phyloP scores from a whole-genome alignment of 2,113 vertebrate genomes.

The Holacanthus passer region DNA sequence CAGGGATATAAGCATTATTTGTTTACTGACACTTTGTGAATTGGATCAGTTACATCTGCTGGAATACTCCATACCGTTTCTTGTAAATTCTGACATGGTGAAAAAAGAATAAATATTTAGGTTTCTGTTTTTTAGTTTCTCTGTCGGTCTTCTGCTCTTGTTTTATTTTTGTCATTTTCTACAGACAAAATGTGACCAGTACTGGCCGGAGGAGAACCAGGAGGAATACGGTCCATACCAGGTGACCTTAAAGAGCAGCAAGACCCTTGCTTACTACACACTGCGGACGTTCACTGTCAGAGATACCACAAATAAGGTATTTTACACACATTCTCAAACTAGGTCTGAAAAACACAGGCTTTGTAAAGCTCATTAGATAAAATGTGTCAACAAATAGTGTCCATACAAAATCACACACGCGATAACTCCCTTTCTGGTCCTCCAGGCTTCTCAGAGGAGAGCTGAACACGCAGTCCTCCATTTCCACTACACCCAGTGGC shows the following conservation, averaged over 20 bases:
- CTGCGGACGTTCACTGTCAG: constrained; percentile 91
- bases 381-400: too few relatives aligned
- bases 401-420: background rate
- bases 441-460: constrained; percentile 90
- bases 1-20: background rate
- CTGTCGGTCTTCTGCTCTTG: background rate
- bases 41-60: background rate
- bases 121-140: too few relatives aligned
- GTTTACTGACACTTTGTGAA: background rate
- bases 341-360: background rate
- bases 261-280: constrained; percentile 93
- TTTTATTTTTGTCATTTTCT: background rate
- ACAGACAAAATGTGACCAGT: constrained; percentile 98
- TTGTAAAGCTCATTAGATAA: background rate
- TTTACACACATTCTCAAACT: background rate
- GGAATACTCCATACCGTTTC: background rate
- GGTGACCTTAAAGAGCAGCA: constrained; percentile 91
- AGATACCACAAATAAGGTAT: constrained; percentile 91
- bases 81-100: background rate
- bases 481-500: constrained; percentile 99
- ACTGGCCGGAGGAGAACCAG: constrained; percentile 93
- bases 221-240: constrained; percentile 96
- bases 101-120: background rate
- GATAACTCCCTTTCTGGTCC: background rate
- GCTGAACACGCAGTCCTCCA: constrained; percentile 91